Evolutionary conservation across 2,797 vertebrate species (phyloP), one percentile per base, ranked within the genome.

Genomic region (Myotis vivesi): DNA sequence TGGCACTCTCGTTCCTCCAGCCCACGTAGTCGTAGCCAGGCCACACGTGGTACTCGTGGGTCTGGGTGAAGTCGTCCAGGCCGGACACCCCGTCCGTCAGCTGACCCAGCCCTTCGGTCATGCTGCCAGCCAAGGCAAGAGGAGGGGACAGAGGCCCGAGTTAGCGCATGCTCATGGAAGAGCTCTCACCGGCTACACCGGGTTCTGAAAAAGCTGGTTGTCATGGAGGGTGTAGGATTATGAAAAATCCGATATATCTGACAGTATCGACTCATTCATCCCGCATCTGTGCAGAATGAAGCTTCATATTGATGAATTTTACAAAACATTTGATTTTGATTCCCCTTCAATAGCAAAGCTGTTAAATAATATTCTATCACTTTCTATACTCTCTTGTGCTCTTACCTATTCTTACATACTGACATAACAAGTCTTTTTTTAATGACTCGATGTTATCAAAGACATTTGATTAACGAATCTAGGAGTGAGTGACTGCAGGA

Each of bases 31-130:
- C 99, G 0, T 99, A 99, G 25, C 99, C 99, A 0, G 99, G 99
- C 99, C 99, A 99, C 84, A 99, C 99, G 0, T 99, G 99, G 98
- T 99, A 99, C 92, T 99, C 99, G 0, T 99, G 99, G 86, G 99
- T 99, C 94, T 98, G 98, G 0, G 98, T 99, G 93, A 99, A 99
- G 96, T 99, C 99, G 0, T 99, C 99, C 96, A 99, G 98, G 81
- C 99, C 99, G 0, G 99, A 99, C 94, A 99, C 99, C 0, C 99
- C 99, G 0, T 99, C 99, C 0, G 99, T 99, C 97, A 99, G 96
- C 97, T 99, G 99, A n/a, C 99, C 99, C 96, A 99, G 97, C 6
- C 99, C 99, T 96, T 99, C 99, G 0, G 99, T 99, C 99, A 99
- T 99, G 97, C 99, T 99, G 98, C 0, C 23, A 36, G 0, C 15